Conservation (phyloP, 2,797 vertebrate genomes). For the Chelon auratus region DNA sequence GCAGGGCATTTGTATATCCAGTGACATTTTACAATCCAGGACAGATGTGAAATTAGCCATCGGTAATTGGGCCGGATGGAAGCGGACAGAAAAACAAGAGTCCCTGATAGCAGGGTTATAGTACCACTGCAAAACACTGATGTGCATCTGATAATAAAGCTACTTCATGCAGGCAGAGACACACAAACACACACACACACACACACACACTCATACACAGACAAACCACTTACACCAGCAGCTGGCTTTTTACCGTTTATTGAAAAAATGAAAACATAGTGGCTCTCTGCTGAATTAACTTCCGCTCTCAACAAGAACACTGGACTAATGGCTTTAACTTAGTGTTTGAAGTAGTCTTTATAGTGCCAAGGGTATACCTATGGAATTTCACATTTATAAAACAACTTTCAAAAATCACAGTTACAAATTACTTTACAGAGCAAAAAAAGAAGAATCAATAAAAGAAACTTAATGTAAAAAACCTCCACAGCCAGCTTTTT, state of each 20-base stretch:
- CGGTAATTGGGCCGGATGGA: conserved; percentile 68
- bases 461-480: conserved; percentile 55
- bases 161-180: conserved; percentile 62
- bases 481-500: conserved; percentile 36
- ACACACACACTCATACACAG: background rate
- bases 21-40: conserved; percentile 76
- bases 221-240: conserved; percentile 55
- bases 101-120: conserved; percentile 59
- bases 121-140: conserved; percentile 54
- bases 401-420: conserved; percentile 36
- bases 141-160: conserved; percentile 71
- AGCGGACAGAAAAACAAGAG: conserved; percentile 50
- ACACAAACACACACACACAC: background rate
- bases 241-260: conserved; percentile 75
- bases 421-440: conserved; percentile 48
- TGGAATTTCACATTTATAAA: conserved; percentile 54
- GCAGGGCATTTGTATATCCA: conserved; percentile 54
- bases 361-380: conserved; percentile 37
- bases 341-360: conserved; percentile 57
- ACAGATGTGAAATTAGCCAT: conserved; percentile 77
- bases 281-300: conserved; percentile 61
- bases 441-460: conserved; percentile 35
- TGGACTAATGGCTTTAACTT: conserved; percentile 67
- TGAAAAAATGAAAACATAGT: conserved; percentile 55
- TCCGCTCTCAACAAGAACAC: conserved; percentile 61